phyloP scores from a whole-genome alignment of 2,888 invertebrate genomes.

The Parnassius smintheus region DNA sequence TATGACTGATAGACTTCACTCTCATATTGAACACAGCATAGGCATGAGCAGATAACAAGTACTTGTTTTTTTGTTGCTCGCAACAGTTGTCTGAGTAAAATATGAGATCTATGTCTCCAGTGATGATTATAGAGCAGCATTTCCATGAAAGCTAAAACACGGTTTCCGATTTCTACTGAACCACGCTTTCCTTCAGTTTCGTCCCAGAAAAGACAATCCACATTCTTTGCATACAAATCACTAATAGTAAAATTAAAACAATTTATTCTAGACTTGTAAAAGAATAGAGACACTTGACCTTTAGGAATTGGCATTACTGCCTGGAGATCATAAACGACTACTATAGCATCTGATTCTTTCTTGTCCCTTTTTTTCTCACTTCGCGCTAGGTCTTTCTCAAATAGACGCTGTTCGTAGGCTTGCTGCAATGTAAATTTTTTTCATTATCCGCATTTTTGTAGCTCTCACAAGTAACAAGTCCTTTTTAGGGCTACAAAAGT shows the following conservation, averaged over 20 bases:
- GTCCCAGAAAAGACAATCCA: constrained; percentile 33
- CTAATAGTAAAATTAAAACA: constrained; percentile 11
- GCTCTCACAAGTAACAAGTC: too few species aligned
- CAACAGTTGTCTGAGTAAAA: constrained; percentile 27
- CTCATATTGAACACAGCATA: constrained; percentile 18
- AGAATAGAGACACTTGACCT: constrained; percentile 32
- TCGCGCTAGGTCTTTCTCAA: too few species aligned
- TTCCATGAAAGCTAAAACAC: constrained; percentile 29
- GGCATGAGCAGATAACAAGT: constrained; percentile 3
- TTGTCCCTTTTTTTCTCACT: too few species aligned
- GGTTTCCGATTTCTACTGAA: constrained; percentile 32
- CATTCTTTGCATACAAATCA: constrained; percentile 27
- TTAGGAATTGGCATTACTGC: constrained; percentile 32
- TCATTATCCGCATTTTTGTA: too few species aligned
- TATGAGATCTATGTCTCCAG: constrained; percentile 6
- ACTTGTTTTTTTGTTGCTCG: constrained; percentile 29
- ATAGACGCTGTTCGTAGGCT: too few species aligned
- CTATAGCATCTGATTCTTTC: neutral
- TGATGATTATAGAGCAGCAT: neutral
- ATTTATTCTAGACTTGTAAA: constrained; percentile 32
- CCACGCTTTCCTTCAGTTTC: constrained; percentile 33
- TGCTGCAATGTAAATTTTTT: too few species aligned
- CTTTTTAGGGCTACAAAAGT: too few species aligned
- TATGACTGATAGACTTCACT: constrained; percentile 20
- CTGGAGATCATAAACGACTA: constrained; percentile 36